These are phyloP conservation scores for Morpho deidamia DNA, from an alignment of 2,888 invertebrate genomes.

Conservation along the genomic window DNA sequence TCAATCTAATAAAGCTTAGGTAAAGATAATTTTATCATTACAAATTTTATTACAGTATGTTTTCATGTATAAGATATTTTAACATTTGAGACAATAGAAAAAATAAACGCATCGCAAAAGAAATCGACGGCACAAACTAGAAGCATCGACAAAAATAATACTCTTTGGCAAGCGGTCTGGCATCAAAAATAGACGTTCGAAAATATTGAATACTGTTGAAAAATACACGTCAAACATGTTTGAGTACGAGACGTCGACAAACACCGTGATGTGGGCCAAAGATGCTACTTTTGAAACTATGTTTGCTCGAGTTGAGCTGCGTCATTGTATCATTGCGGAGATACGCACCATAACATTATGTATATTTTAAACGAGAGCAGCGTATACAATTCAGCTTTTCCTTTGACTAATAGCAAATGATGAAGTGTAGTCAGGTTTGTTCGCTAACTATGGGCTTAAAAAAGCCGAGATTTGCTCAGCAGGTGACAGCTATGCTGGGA, in stretches of 20 bases:
- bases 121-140: background rate
- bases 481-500: no score
- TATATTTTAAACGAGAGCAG: no score
- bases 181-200: constrained; percentile 62
- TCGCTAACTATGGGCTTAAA: no score
- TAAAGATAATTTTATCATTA: no score
- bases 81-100: background rate
- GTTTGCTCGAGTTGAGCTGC: background rate
- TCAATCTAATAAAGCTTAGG: no score
- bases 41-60: no score
- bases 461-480: no score
- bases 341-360: background rate
- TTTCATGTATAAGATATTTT: no score
- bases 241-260: constrained; percentile 59
- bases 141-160: constrained; percentile 22
- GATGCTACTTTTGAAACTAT: constrained; percentile 8
- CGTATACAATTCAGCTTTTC: no score
- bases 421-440: no score
- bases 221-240: constrained; percentile 67
- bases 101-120: background rate
- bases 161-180: constrained; percentile 53
- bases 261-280: constrained; percentile 46
- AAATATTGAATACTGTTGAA: constrained; percentile 74
- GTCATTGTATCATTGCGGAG: background rate
- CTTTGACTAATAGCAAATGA: no score